Evolutionary conservation across 2,797 vertebrate species (phyloP).

Genomic region (Aldrovandia affinis): DNA sequence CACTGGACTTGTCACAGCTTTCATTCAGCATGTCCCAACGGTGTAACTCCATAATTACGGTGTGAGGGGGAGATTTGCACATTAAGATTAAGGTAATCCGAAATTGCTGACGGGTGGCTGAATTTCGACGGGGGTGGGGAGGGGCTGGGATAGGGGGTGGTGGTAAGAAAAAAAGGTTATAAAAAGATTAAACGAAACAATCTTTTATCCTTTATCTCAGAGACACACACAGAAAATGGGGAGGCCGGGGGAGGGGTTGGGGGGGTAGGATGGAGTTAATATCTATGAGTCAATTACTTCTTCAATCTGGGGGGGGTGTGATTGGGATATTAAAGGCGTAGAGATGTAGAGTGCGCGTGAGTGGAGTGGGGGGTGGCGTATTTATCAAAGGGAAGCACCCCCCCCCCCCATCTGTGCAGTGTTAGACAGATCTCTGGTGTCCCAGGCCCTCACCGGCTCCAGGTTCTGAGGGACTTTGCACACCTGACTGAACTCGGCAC

Average conservation of each 20-base stretch:
- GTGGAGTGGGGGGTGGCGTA: conserved; percentile 18
- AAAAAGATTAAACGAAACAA: conserved; percentile 70
- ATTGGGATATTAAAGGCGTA: conserved; percentile 71
- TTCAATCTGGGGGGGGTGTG: conserved; percentile 71
- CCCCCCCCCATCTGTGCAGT: conserved; percentile 36
- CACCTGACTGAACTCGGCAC: conserved; percentile 67
- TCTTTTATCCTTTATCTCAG: conserved; percentile 80
- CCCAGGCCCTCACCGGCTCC: conserved; percentile 48
- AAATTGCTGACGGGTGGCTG: conserved; percentile 73
- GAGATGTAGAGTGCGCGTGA: conserved; percentile 18
- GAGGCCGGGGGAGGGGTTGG: conserved; percentile 49
- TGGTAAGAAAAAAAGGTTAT: conserved; percentile 60
- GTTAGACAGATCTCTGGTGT: not conserved
- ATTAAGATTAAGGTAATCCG: conserved; percentile 69
- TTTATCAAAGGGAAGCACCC: conserved; percentile 62
- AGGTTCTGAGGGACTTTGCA: conserved; percentile 62
- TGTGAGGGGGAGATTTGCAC: conserved; percentile 72
- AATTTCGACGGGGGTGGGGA: conserved; percentile 51
- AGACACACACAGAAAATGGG: conserved; percentile 67
- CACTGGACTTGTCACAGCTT: conserved; percentile 61
- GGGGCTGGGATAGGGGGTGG: conserved; percentile 5
- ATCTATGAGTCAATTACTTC: conserved; percentile 75
- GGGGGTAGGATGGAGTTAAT: conserved; percentile 71
- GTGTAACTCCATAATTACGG: conserved; percentile 70
- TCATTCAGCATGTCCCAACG: conserved; percentile 65